Conservation (phyloP, 1,140 invertebrate genomes). For the Procambarus virginalis region DNA sequence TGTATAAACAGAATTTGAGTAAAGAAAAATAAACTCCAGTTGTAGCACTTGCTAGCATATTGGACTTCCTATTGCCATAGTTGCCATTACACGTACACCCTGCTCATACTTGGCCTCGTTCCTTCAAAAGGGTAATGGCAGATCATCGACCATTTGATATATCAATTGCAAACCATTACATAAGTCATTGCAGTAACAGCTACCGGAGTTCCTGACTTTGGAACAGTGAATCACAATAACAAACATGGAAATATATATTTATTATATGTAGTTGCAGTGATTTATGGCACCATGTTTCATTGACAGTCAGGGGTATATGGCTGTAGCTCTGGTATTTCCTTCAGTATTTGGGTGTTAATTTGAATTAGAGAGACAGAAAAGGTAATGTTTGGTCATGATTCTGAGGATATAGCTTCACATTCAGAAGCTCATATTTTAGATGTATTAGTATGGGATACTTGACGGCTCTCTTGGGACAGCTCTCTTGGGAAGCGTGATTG, state of each 20-base stretch:
- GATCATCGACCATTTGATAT: background rate
- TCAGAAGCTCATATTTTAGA: background rate
- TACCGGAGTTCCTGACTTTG: slow-evolving; percentile 1
- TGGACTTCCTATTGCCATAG: slow-evolving; percentile 1
- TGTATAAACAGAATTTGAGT: background rate
- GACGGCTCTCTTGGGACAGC: background rate
- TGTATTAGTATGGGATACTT: background rate
- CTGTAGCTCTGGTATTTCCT: background rate
- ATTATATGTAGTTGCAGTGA: background rate
- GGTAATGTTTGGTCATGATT: background rate
- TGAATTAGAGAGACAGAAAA: background rate
- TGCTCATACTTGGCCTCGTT: slow-evolving; percentile 3
- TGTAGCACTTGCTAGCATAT: slow-evolving; percentile 18
- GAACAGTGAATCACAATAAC: slow-evolving; percentile 17
- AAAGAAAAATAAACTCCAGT: background rate
- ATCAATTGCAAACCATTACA: background rate
- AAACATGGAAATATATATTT: background rate
- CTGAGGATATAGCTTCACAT: background rate
- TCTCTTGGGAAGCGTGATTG: background rate
- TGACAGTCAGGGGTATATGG: background rate
- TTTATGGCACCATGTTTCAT: background rate
- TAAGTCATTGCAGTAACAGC: background rate
- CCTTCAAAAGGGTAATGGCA: background rate
- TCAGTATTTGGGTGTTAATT: background rate
- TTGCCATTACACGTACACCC: slow-evolving; percentile 15